Evolutionary conservation across 2,113 vertebrate species (phyloP), one percentile per base, ranked within the genome.

Genomic region (Oriolus oriolus): DNA sequence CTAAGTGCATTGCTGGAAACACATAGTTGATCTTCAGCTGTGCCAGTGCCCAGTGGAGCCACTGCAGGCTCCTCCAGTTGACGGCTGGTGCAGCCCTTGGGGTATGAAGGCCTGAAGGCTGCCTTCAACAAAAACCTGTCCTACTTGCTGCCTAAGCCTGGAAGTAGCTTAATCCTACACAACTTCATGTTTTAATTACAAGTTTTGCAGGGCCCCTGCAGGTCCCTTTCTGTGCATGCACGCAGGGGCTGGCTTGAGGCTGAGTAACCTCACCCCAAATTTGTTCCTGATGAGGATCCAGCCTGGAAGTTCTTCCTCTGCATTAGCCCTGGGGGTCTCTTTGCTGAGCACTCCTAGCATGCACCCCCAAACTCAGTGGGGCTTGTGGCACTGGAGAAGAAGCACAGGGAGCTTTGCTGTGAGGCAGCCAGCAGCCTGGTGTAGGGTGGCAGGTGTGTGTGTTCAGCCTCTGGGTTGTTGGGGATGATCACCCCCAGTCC

Each of bases 351-450:
- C 21, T 41, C 37, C 30, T 10, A 16, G 54, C 53, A 12, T 2
- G 2, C 20, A 9, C 2, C 47, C n/a, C 33, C 18, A 37, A 24
- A 56, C 0, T 2, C 44, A 12, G 37, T 1, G 28, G n/a, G 47
- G 35, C 50, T 50, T n/a, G 4, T 4, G 7, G 45, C 70, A 30
- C 2, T 0, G 0, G 9, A 39, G 39, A 26, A 1, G 12, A 39
- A 53, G 37, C 19, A 7, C 3, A 8, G 74, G 31, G 15, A 52
- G 35, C 56, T 65, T 47, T 1, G 4, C 70, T 20, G 60, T 0
- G 0, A 16, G 73, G 73, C 35, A 70, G 31, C 30, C 60, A 65
- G 59, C 54, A 75, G 73, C 53, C 37, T 26, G 44, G 7, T 10
- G 8, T 37, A 1, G 2, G 31, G 37, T 68, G 26, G 57, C 57